Evolutionary conservation across 1,140 invertebrate species (phyloP), one percentile per base, ranked within the genome.

Genomic region (Danaus melanippus): DNA sequence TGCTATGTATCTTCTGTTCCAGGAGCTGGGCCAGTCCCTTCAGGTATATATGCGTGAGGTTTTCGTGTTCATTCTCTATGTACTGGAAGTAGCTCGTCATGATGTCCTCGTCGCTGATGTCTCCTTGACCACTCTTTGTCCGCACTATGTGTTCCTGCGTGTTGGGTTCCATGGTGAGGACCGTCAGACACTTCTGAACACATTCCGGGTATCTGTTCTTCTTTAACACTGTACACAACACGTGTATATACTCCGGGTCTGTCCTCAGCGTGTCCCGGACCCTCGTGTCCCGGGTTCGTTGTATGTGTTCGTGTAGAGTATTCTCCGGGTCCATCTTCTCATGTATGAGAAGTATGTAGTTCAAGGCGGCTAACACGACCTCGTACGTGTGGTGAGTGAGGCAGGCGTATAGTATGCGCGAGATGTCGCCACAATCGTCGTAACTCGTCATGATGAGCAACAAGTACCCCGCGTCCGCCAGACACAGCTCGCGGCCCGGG

Each of bases 31-130:
- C 60, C 12, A 87, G 56, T 56, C 71, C 80, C 11, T 71, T 61
- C 42, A 88, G 64, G 58, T 83, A 87, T 10, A 86, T 64, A 64
- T 84, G 79, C 9, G 65, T 84, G n/a, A 84, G 52, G 55, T 73
- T 82, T 47, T 87, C 79, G 46, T 81, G 77, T 56, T 79, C 79
- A 10, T 60, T 72, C 12, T 75, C 53, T 5, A 79, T 58, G 6
- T 54, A 73, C 9, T 72, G 41, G 7, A 76, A 50, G 1, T 84
- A 50, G 21, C 65, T 68, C 1, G 48, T 21, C 0, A 76, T 17
- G 0, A 76, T 56, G 21, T 42, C 32, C 11, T 67, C 65, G 40
- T 73, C 62, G 0, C 53, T 50, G 8, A 71, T 40, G 10, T 57
- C 32, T 6, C 63, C 45, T 42, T 54, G 40, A 3, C 48, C 46